Base-by-base conservation (phyloP, 2,113 vertebrate genomes). In the Labeo rohita region DNA sequence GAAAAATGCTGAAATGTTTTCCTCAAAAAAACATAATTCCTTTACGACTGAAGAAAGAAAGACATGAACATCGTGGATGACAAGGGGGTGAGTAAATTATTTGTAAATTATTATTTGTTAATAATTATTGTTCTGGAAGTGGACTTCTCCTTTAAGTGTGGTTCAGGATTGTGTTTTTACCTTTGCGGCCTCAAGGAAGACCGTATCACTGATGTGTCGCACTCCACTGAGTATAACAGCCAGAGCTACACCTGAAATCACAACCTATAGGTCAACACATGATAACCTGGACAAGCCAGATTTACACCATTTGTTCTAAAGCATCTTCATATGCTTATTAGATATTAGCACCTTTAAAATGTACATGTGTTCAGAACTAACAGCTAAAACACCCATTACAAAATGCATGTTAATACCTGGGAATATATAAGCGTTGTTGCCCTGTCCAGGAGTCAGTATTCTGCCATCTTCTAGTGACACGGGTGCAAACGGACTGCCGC, bases 111-210 rank as follows among this genome's bases (percentile, higher is more conserved):
- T n/a, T n/a, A n/a, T n/a, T n/a, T n/a, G n/a, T n/a, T n/a, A n/a
- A n/a, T n/a, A n/a, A n/a, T n/a, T n/a, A 2, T 28, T 28, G 28
- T 28, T 28, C 28, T 28, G 28, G 28, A 28, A 28, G 28, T 28
- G 28, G 28, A 28, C 28, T 28, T 28, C 28, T 28, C 28, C 28
- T 28, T 28, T 54, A 18, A 54, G 52, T 59, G 54, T 21, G 54
- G 16, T 59, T 59, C 54, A 59, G 54, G 54, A n/a, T n/a, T 79
- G 16, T 49, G 10, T 86, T 87, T 92, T 92, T 80, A 99, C 98
- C 97, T 99, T 99, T 54, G 98, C 97, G 89, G 98, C 98, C 90
- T 98, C 97, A 7, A 99, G 94, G 94, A 99, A 99, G 66, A 99
- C 96, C 1, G 95, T 95, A 68, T 99, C 97, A 50, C 96, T 98